Evolutionary conservation across 35 echinoderm and acorn worm genomes (phyloP), one percentile per base, ranked within the genome.

Genomic region (Ophiothrix spiculata): DNA sequence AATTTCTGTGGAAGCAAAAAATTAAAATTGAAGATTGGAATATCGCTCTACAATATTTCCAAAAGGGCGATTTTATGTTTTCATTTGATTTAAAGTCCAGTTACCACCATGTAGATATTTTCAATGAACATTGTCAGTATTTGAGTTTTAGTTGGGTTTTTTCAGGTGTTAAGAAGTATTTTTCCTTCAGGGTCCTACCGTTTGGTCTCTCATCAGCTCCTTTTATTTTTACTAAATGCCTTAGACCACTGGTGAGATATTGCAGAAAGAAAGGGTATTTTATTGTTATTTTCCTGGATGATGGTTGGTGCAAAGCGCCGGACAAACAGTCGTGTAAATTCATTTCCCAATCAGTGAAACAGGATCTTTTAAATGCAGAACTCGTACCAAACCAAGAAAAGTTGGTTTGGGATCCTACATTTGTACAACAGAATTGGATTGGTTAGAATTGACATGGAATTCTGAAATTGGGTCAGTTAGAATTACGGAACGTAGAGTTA

Each of bases 71-170:
- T 77, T 90, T 75, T 34, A 37, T 90, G 80, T 77, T 90, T 81
- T 41, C 79, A 17, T 89, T 81, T 35, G 60, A 83, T 39, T 42
- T 83, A 3, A 83, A 89, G 21, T 74, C 79, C 4, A 80, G 87
- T 0, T 89, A 89, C n/a, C 87, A 83, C 31, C 87, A 89, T 64
- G 23, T 83, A 40, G 87, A 89, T 16, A 82, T 83, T 33, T 89
- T 89, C 39, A 32, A 0, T 14, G 87, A 82, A 14, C 87, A 89
- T 36, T 73, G 45, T 17, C 39, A 89, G 38, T 89, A 73, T 76
- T 39, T 89, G 8, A 76, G 79, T 74, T 89, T 89, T 83, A 32
- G 49, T 63, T 89, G 87, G 87, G 38, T 39, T 10, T 73, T 83
- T 32, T 34, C 75, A 12, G 64, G 36, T 38, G 28, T 34, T 39